phyloP scores from a whole-genome alignment of 2,797 vertebrate species.

The Oreortyx pictus region DNA sequence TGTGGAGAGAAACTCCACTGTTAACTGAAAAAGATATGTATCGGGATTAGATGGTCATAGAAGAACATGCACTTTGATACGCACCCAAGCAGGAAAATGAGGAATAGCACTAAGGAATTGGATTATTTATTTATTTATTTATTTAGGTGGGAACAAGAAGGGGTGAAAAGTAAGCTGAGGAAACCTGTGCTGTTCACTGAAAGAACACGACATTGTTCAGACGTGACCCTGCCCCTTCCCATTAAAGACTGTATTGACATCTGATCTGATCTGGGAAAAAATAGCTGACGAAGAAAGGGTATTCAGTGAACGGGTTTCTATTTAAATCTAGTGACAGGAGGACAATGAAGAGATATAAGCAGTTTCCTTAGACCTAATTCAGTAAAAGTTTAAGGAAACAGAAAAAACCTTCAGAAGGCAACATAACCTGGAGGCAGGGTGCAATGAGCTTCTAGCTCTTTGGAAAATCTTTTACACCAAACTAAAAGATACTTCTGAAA shows the following conservation, averaged over 20 bases:
- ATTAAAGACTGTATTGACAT: constrained; percentile 13
- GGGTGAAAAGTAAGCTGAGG: background rate
- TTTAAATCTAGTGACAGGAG: constrained; percentile 27
- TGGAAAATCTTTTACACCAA: constrained; percentile 3
- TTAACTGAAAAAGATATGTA: background rate
- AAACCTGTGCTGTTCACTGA: background rate
- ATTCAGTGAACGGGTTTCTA: constrained; percentile 4
- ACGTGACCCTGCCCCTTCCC: background rate
- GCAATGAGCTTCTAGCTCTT: background rate
- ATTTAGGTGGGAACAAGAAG: background rate
- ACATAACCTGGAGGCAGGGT: background rate
- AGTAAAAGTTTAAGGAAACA: constrained; percentile 22
- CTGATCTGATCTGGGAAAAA: background rate
- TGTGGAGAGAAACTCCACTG: background rate
- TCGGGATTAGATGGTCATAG: background rate
- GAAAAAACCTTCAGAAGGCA: background rate
- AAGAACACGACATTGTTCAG: background rate
- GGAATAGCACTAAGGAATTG: background rate
- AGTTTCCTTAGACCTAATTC: constrained; percentile 13
- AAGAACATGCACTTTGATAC: background rate
- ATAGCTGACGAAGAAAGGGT: background rate
- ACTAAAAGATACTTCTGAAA: constrained; percentile 7
- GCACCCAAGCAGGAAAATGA: background rate
- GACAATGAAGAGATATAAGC: constrained; percentile 9
- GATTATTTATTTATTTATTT: background rate